Evolutionary conservation across 1,140 invertebrate species (phyloP).

Genomic region (Lepidurus packardi): DNA sequence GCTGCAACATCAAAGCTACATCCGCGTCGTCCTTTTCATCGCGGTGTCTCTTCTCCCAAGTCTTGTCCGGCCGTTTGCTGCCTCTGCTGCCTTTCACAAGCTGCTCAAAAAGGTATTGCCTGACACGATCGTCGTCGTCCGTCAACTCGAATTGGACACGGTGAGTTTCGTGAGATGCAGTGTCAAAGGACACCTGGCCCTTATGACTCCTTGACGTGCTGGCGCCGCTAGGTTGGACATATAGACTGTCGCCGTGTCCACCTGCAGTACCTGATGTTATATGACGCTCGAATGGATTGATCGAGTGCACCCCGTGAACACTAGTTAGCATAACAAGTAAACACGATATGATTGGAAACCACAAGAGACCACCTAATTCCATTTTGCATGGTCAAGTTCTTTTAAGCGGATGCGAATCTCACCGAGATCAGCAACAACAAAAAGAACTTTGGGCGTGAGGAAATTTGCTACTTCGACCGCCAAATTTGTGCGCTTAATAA

Average conservation of each 20-base stretch:
- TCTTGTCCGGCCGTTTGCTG: neutral
- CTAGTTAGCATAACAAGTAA: neutral
- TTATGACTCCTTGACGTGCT: neutral
- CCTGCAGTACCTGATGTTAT: neutral
- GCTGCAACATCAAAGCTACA: neutral
- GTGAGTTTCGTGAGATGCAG: neutral
- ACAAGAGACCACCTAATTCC: neutral
- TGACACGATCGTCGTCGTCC: neutral
- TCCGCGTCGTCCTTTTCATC: neutral
- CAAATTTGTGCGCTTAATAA: no score
- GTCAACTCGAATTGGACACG: neutral
- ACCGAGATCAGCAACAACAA: neutral
- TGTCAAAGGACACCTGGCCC: neutral
- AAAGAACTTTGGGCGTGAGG: neutral
- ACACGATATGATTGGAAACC: slow-evolving; percentile 19
- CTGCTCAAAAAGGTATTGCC: slow-evolving; percentile 10
- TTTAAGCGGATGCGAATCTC: neutral
- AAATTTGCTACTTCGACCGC: neutral
- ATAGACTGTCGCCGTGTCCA: neutral
- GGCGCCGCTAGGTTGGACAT: neutral
- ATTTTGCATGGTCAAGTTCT: slow-evolving; percentile 2
- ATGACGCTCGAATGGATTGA: neutral
- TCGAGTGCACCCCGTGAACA: neutral
- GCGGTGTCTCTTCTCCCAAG: neutral
- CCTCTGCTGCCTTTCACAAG: neutral